These are phyloP conservation scores for Himalopsyche phryganea DNA, from an alignment of 1,140 invertebrate species.

Conservation along the genomic window DNA sequence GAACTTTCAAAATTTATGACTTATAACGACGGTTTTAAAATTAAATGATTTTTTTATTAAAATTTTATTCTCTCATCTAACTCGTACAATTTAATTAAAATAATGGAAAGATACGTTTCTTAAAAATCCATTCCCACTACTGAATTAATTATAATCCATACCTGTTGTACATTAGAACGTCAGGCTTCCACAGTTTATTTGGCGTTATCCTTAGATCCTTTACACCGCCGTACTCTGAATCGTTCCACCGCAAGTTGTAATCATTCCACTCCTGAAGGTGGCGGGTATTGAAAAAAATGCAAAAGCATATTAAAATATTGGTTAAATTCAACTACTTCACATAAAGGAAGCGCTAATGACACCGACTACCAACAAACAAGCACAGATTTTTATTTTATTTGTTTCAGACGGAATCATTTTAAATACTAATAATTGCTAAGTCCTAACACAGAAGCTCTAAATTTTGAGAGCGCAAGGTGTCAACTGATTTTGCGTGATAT, in stretches of 20 bases:
- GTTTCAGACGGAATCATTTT: not conserved
- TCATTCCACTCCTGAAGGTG: constrained; percentile 91
- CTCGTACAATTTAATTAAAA: too few species aligned
- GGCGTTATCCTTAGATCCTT: constrained; percentile 91
- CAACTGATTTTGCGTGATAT: constrained; percentile 5
- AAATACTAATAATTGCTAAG: not conserved
- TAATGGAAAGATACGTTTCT: too few species aligned
- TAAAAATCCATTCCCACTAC: too few species aligned
- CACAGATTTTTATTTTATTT: constrained; percentile 12
- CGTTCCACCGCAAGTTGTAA: constrained; percentile 94
- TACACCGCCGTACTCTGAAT: constrained; percentile 88
- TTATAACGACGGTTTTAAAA: too few species aligned
- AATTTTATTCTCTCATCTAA: too few species aligned
- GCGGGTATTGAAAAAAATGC: not conserved
- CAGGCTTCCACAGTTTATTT: constrained; percentile 95
- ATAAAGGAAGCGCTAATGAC: constrained; percentile 35
- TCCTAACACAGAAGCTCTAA: constrained; percentile 19
- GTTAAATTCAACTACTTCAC: constrained; percentile 24
- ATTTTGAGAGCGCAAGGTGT: constrained; percentile 4
- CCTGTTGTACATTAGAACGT: constrained; percentile 99
- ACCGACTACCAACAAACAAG: constrained; percentile 33
- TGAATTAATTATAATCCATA: constrained; percentile 48
- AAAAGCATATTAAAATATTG: not conserved
- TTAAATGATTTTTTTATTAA: too few species aligned
- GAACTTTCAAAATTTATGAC: too few species aligned